Conservation (phyloP, 2,888 invertebrate genomes). For the Hypsopygia costalis region DNA sequence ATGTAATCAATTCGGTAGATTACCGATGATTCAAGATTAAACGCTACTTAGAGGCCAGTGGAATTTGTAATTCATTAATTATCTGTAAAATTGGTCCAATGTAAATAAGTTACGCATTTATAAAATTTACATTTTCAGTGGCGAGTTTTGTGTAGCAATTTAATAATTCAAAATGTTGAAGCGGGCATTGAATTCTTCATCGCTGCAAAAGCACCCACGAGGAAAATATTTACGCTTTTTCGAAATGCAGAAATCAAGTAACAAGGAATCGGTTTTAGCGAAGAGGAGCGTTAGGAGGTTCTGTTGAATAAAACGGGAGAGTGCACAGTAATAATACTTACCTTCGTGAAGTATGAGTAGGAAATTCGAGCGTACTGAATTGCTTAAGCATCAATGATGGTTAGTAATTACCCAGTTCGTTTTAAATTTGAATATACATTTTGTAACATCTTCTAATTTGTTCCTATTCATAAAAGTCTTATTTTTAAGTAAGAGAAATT, state of each 20-base stretch:
- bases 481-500: no score
- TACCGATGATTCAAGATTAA: slow-evolving; percentile 6
- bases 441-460: no score
- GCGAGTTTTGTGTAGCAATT: slow-evolving; percentile 40
- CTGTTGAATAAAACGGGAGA: slow-evolving; percentile 67
- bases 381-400: slow-evolving; percentile 26
- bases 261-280: slow-evolving; percentile 79
- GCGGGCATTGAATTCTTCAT: slow-evolving; percentile 63
- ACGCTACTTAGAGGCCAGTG: background rate
- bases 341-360: slow-evolving; percentile 56
- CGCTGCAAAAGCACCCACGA: slow-evolving; percentile 65
- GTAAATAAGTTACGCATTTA: slow-evolving; percentile 21
- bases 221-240: slow-evolving; percentile 79
- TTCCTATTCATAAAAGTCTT: no score
- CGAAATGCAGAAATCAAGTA: slow-evolving; percentile 79
- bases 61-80: slow-evolving; percentile 10
- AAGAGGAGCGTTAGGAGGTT: slow-evolving; percentile 59
- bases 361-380: slow-evolving; percentile 40
- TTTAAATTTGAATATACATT: slow-evolving; percentile 3
- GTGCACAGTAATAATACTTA: slow-evolving; percentile 62
- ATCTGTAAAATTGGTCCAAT: slow-evolving; percentile 9
- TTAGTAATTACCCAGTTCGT: slow-evolving; percentile 18
- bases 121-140: slow-evolving; percentile 29
- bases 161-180: slow-evolving; percentile 58
- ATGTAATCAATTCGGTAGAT: slow-evolving; percentile 8